Percentiles rank a stretch among this genome's conserved stretches.
Evolutionary conservation across 2,888 invertebrate genomes (phyloP).

Genomic region (Caenorhabditis uteleia): DNA sequence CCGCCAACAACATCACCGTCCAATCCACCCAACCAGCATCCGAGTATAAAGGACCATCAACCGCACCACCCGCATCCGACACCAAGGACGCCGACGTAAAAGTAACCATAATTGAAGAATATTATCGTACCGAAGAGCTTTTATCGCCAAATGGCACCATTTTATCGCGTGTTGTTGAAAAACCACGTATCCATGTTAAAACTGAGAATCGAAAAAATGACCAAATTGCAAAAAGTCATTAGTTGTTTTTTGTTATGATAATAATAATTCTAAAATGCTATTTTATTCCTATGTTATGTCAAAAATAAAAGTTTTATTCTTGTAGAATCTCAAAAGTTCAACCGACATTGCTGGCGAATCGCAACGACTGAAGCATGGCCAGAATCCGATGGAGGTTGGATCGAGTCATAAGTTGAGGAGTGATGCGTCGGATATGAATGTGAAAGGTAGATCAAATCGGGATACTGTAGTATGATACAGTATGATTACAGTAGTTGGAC

Average conservation of each 20-base stretch:
- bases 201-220: neutral
- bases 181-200: conserved; percentile 2
- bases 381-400: conserved; percentile 2
- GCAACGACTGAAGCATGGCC: neutral
- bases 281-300: neutral
- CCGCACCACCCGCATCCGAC: neutral
- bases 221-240: neutral
- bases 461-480: neutral
- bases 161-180: conserved; percentile 11
- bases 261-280: neutral
- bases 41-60: too few relatives aligned
- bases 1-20: too few relatives aligned
- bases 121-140: conserved; percentile 30
- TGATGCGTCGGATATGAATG: neutral
- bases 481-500: conserved; percentile 14
- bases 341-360: conserved; percentile 2
- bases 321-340: neutral
- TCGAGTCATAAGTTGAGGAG: conserved; percentile 4
- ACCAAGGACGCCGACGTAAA: conserved; percentile 14
- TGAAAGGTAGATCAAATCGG: neutral
- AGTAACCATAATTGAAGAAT: conserved; percentile 31
- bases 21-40: neutral
- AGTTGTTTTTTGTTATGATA: conserved; percentile 1
- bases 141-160: conserved; percentile 29
- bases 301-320: neutral